phyloP scores from a whole-genome alignment of 2,888 invertebrate genomes.

The Aspidiotus destructor region DNA sequence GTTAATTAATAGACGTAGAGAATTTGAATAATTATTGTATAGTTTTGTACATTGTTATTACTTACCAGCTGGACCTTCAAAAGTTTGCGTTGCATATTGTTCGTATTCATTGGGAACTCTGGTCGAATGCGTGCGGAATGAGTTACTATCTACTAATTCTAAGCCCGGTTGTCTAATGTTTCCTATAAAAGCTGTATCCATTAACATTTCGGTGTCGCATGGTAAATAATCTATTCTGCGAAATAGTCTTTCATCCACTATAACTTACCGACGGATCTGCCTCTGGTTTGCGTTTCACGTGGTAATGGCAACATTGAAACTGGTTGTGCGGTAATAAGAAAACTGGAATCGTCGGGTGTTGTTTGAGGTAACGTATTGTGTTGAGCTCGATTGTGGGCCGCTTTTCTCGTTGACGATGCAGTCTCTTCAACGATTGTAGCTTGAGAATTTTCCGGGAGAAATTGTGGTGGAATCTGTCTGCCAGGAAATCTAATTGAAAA shows the following conservation, averaged over 20 bases:
- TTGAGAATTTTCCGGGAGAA: slow-evolving; percentile 9
- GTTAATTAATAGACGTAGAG: too few species aligned
- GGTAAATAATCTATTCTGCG: background rate
- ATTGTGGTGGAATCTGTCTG: slow-evolving; percentile 7
- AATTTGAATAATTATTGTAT: too few species aligned
- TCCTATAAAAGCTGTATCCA: background rate
- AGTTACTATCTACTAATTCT: slow-evolving; percentile 70
- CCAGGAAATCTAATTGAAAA: slow-evolving; percentile 15
- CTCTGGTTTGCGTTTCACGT: slow-evolving; percentile 20
- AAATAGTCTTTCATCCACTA: background rate
- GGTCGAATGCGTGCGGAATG: slow-evolving; percentile 64
- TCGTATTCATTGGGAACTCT: slow-evolving; percentile 41
- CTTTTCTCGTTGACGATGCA: slow-evolving; percentile 8
- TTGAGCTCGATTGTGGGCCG: slow-evolving; percentile 11
- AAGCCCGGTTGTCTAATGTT: slow-evolving; percentile 57
- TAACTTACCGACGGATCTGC: background rate
- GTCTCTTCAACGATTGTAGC: background rate
- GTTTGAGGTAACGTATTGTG: background rate
- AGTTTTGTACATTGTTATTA: too few species aligned
- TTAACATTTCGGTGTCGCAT: background rate
- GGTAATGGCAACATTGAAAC: slow-evolving; percentile 7
- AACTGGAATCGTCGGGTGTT: slow-evolving; percentile 4
- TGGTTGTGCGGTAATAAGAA: slow-evolving; percentile 10
- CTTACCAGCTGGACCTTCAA: slow-evolving; percentile 19
- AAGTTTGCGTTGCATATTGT: slow-evolving; percentile 13